Base-by-base conservation (phyloP, 2,888 invertebrate species). In the Leptopilina syphax region DNA sequence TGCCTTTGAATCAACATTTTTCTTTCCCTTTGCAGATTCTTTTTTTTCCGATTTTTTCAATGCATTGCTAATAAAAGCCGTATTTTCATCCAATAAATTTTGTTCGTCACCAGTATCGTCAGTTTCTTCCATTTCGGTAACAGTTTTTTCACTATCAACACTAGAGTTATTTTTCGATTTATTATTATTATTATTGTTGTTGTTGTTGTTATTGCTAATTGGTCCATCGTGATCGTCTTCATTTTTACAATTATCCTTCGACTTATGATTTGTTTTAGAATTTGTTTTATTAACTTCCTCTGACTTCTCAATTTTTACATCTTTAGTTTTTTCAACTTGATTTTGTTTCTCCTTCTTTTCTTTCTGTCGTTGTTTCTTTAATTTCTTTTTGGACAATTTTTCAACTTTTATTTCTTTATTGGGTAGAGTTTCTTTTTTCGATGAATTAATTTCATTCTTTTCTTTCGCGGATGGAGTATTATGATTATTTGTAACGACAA, bases 61-160 rank as follows among this genome's bases (percentile, higher is more conserved):
- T 9, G 73, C 34, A 27, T 80, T 73, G 44, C 78, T 70, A 18
- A 80, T 44, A 65, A 81, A 81, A 9, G 80, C 73, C 67, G 82
- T 77, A 24, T 76, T 57, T 63, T 47, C 18, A 65, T 77, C 65
- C 1, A 78, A 65, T 34, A 83, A 65, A n/a, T 79, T 47, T 44
- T 50, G 60, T 10, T 77, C 76, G 24, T 65, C 77, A 9, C 9
- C 34, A 24, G 18, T 13, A 27, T 70, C 41, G 41, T 78, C 18
- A 7, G 57, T 13, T 24, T 65, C 73, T 50, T 73, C 73, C 1
- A 18, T 70, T 44, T 73, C 50, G 8, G 27, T 63, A 27, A 65
- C 27, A 50, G 44, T 8, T 44, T 9, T 34, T 2, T 9, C 50
- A 44, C 8, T 8, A 34, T 13, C 8, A 8, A 41, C 12, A 44